Conservation (phyloP, 2,113 vertebrate species). For the Calyptomena viridis region DNA sequence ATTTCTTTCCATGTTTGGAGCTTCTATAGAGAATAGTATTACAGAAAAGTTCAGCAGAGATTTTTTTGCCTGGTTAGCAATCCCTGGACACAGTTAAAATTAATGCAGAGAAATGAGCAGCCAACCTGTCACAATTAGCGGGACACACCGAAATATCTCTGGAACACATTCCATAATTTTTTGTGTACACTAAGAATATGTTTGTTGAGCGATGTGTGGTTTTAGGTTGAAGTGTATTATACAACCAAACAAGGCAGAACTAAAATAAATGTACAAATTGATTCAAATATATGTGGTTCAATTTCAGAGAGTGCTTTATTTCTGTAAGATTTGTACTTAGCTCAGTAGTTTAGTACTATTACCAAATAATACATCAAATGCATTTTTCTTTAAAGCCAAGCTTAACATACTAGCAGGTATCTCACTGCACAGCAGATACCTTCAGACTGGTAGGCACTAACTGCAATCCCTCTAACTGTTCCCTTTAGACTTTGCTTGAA, state of each 20-base stretch:
- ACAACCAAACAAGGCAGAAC: background rate
- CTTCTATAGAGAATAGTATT: background rate
- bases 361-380: slow-evolving; percentile 16
- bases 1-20: background rate
- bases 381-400: slow-evolving; percentile 5
- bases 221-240: background rate
- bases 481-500: background rate
- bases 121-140: slow-evolving; percentile 19
- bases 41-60: background rate
- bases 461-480: background rate
- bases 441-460: background rate
- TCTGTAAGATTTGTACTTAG: background rate
- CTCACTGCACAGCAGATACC: background rate
- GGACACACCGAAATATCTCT: background rate
- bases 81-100: background rate
- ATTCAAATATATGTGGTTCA: slow-evolving; percentile 8
- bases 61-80: background rate
- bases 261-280: background rate
- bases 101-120: background rate
- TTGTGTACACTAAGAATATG: background rate
- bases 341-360: background rate
- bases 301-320: slow-evolving; percentile 14
- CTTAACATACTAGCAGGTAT: background rate
- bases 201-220: background rate
- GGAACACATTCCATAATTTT: background rate